phyloP scores from a whole-genome alignment of 2,797 vertebrate species.

The Sebastes cheni region DNA sequence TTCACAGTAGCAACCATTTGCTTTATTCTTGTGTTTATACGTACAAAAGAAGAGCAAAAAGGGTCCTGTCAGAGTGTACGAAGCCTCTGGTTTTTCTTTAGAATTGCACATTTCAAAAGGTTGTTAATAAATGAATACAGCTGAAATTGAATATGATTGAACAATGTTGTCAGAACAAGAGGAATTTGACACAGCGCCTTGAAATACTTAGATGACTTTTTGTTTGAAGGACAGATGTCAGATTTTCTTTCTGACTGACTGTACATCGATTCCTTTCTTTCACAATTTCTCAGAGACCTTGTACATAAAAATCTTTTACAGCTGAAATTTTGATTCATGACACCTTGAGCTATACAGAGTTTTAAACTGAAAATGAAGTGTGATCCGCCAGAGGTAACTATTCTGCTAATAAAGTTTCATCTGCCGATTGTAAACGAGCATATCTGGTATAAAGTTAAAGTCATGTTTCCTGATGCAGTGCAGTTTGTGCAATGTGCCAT shows the following conservation, averaged over 20 bases:
- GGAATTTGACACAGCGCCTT: slow-evolving; percentile 7
- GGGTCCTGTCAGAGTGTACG: background rate
- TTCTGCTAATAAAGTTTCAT: background rate
- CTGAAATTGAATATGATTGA: slow-evolving; percentile 8
- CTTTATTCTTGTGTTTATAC: background rate
- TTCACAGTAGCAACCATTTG: background rate
- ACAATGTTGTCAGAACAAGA: background rate
- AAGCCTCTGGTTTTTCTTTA: background rate
- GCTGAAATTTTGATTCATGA: background rate
- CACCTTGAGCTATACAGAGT: background rate
- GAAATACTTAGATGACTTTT: background rate
- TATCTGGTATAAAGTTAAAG: background rate
- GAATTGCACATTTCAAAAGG: background rate
- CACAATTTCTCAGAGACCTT: background rate
- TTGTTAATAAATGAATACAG: background rate
- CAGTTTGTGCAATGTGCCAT: background rate
- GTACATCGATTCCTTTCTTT: background rate
- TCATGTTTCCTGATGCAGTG: background rate
- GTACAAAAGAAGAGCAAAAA: background rate
- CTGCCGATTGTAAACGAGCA: background rate
- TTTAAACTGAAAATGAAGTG: background rate
- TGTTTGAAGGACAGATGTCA: background rate
- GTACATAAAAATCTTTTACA: background rate
- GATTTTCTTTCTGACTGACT: background rate
- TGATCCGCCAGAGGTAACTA: background rate